Conservation (phyloP, 1,140 invertebrate genomes). For the Mactra quadrangularis region DNA sequence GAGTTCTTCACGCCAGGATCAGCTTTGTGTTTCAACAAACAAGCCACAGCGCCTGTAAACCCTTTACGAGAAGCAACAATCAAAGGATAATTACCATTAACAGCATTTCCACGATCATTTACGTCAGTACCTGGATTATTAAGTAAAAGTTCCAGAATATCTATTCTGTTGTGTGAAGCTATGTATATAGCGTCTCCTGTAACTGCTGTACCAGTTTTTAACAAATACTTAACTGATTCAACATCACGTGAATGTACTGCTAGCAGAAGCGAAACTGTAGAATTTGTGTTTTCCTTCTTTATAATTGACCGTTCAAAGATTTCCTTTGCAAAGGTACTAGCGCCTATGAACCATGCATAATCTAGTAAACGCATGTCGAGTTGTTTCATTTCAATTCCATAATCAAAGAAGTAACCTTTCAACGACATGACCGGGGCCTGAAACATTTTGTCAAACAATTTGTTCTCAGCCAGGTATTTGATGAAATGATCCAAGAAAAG, state of each 20-base stretch:
- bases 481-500: constrained; percentile 18
- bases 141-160: neutral
- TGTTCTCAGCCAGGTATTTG: neutral
- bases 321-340: neutral
- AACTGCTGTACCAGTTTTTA: neutral
- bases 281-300: neutral
- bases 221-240: neutral
- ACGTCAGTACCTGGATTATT: neutral
- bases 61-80: constrained; percentile 29
- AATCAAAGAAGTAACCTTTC: constrained; percentile 40
- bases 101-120: constrained; percentile 27
- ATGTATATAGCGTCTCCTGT: constrained; percentile 28
- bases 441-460: constrained; percentile 9
- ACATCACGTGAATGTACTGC: constrained; percentile 6
- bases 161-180: constrained; percentile 3
- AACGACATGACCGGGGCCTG: constrained; percentile 12
- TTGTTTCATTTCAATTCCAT: constrained; percentile 9
- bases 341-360: neutral
- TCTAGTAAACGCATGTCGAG: neutral
- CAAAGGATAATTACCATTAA: constrained; percentile 14
- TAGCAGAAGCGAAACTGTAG: neutral
- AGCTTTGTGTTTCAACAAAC: neutral
- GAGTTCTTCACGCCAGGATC: neutral
- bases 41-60: neutral
- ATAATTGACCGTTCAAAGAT: neutral